Evolutionary conservation across 2,797 vertebrate genomes (phyloP).

Genomic region (Chanos chanos): DNA sequence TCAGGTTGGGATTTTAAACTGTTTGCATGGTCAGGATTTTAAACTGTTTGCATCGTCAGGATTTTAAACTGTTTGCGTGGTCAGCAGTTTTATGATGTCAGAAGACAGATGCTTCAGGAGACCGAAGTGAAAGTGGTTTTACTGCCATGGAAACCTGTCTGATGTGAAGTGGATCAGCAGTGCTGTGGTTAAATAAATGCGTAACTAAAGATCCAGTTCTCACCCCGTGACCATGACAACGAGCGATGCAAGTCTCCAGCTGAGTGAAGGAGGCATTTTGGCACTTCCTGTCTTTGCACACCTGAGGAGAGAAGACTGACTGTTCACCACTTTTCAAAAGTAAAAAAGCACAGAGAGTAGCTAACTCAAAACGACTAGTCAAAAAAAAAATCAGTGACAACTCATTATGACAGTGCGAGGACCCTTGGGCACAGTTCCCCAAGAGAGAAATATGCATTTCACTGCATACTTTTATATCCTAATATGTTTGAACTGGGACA

Average conservation of each 20-base stretch:
- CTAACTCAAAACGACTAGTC: no score
- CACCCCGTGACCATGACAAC: conserved; percentile 85
- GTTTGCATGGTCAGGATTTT: background rate
- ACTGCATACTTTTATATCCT: no score
- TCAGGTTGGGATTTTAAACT: background rate
- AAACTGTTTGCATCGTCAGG: background rate
- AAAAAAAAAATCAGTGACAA: no score
- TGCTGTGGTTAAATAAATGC: background rate
- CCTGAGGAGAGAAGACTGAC: conserved; percentile 62
- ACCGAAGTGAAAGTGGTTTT: no score
- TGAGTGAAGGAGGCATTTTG: conserved; percentile 82
- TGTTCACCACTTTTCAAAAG: background rate
- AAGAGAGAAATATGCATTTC: no score
- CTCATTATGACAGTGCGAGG: no score
- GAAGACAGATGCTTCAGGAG: background rate
- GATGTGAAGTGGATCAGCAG: no score
- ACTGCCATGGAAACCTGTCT: no score
- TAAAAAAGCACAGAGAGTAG: background rate
- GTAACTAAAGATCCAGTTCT: conserved; percentile 8
- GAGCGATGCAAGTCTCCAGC: conserved; percentile 76
- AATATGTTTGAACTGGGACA: no score
- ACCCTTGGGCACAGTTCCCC: no score
- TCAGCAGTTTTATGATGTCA: no score
- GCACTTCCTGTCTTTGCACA: conserved; percentile 86
- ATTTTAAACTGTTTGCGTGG: background rate